phyloP scores from a whole-genome alignment of 2,113 vertebrate genomes.

The Phoenicopterus ruber region DNA sequence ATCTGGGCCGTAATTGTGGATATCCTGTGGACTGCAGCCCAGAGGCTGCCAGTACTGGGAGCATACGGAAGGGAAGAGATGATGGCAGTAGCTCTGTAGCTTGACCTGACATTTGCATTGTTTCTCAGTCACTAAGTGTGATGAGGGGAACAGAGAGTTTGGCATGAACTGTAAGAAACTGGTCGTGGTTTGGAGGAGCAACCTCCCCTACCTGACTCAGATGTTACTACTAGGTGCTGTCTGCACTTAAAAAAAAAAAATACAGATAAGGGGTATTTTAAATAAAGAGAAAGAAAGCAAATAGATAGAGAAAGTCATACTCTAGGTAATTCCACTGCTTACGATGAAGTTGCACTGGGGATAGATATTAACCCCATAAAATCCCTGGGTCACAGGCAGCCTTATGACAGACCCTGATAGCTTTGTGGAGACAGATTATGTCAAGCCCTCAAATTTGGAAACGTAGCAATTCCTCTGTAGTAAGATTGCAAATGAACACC shows the following conservation, averaged over 20 bases:
- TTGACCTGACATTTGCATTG: conserved; percentile 58
- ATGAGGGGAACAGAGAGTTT: conserved; percentile 17
- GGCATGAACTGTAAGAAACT: not conserved
- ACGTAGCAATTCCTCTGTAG: conserved; percentile 42
- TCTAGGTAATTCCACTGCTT: not conserved
- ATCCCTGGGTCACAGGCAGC: conserved; percentile 32
- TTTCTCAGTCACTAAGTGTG: not conserved
- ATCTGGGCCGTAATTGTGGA: conserved; percentile 66
- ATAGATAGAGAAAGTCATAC: not conserved
- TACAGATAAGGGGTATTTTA: not conserved
- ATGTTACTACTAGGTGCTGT: not conserved
- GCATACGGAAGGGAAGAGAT: conserved; percentile 54
- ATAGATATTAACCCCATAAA: conserved; percentile 48
- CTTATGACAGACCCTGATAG: conserved; percentile 49
- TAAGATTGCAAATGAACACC: conserved; percentile 66
- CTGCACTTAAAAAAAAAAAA: not conserved
- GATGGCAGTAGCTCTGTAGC: conserved; percentile 46
- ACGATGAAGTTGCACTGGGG: not conserved
- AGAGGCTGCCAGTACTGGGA: conserved; percentile 62
- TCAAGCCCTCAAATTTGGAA: conserved; percentile 59
- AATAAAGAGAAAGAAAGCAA: not conserved
- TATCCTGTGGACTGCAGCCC: conserved; percentile 67
- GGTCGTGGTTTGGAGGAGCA: not conserved
- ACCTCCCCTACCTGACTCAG: not conserved
- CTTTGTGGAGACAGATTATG: conserved; percentile 51